Evolutionary conservation across 2,888 invertebrate genomes (phyloP), one percentile per base, ranked within the genome.

Genomic region (Bembecia ichneumoniformis): DNA sequence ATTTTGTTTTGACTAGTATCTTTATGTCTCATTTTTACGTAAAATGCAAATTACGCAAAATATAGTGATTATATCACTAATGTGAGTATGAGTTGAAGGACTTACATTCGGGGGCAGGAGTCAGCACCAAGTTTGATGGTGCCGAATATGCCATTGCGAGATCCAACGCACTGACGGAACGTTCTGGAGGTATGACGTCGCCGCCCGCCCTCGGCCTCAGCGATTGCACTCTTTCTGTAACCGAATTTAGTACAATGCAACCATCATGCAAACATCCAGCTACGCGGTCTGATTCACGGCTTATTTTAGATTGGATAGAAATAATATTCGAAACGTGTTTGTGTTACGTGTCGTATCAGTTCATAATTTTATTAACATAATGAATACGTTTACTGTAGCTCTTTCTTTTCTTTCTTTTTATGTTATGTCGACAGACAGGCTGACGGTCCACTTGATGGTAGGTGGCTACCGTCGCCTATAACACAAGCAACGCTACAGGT

Each of bases 41-140:
- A n/a, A n/a, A n/a, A n/a, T n/a, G n/a, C n/a, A n/a, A n/a, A n/a
- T n/a, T n/a, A n/a, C n/a, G n/a, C n/a, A n/a, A n/a, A n/a, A n/a
- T n/a, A n/a, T n/a, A n/a, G n/a, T n/a, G n/a, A n/a, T n/a, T n/a
- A n/a, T n/a, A n/a, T n/a, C n/a, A n/a, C n/a, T n/a, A 3, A 40
- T 5, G n/a, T 11, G 14, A 40, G 14, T 13, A 13, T 13, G 40
- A 14, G 5, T 40, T 40, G n/a, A 40, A 7, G n/a, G 40, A 11
- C 82, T 84, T 59, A 86, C 86, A 87, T 74, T 87, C 86, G 1
- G 86, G 86, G 34, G 86, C 86, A 13, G 86, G 86, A 47, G 86
- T 87, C 54, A 87, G 80, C 36, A 86, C 86, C 53, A 87, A 64
- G 58, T 84, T 84, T 4, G 87, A 81, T 20, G 86, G 82, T 13